Evolutionary conservation across 1,140 invertebrate species (phyloP).

Genomic region (Aphidius ervi): DNA sequence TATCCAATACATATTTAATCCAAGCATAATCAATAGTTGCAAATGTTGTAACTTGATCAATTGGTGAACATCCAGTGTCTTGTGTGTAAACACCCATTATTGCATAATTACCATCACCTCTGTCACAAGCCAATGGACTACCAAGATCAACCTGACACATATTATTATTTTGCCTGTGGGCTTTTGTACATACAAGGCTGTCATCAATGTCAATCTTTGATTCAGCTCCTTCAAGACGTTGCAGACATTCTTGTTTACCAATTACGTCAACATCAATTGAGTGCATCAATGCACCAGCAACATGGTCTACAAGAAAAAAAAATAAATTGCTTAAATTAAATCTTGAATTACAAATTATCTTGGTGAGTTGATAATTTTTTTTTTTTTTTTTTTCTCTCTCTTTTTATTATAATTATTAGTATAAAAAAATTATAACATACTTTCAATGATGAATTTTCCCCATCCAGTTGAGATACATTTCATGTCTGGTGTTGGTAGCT

Average conservation of each 20-base stretch:
- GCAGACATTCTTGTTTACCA: constrained; percentile 56
- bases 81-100: constrained; percentile 72
- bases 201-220: constrained; percentile 32
- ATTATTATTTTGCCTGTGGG: constrained; percentile 40
- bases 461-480: constrained; percentile 76
- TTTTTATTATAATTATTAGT: background rate
- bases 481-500: constrained; percentile 44
- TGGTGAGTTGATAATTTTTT: background rate
- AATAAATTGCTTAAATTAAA: background rate
- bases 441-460: constrained; percentile 73
- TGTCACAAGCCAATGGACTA: constrained; percentile 71
- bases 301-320: constrained; percentile 57
- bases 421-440: constrained; percentile 50
- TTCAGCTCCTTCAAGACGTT: constrained; percentile 33
- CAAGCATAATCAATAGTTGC: constrained; percentile 22
- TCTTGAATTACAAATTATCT: constrained; percentile 13
- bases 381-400: background rate
- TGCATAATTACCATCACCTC: constrained; percentile 63
- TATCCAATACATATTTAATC: constrained; percentile 8
- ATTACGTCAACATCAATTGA: constrained; percentile 66
- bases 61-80: constrained; percentile 60
- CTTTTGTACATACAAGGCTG: constrained; percentile 40
- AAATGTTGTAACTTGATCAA: constrained; percentile 42
- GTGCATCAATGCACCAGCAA: constrained; percentile 70
- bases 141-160: constrained; percentile 68